Evolutionary conservation across 2,113 vertebrate genomes (phyloP).

Genomic region (Dipodomys merriami): DNA sequence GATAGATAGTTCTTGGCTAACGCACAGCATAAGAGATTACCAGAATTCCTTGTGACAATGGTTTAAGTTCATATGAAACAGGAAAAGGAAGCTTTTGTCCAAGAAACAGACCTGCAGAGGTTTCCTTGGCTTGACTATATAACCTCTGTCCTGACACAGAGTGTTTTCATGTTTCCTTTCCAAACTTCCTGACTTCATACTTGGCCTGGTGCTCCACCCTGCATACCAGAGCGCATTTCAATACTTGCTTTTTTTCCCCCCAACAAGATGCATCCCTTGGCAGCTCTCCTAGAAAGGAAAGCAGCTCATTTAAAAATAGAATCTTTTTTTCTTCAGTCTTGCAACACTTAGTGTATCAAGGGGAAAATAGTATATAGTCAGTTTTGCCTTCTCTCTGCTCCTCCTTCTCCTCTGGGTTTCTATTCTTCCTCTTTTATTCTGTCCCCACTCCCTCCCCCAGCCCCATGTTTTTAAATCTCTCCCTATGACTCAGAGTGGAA

Average conservation of each 20-base stretch:
- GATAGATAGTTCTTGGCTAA: neutral
- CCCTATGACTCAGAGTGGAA: neutral
- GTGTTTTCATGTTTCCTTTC: neutral
- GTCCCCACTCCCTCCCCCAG: neutral
- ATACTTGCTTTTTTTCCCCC: neutral
- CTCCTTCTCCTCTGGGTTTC: neutral
- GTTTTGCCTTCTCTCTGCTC: neutral
- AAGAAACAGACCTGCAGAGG: neutral
- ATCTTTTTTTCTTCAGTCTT: slow-evolving; percentile 7
- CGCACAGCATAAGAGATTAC: neutral
- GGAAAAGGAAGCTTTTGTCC: slow-evolving; percentile 45
- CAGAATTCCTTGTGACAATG: neutral
- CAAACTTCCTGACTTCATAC: neutral
- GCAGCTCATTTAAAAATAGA: slow-evolving; percentile 54
- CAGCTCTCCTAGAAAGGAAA: slow-evolving; percentile 37
- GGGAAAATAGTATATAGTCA: neutral
- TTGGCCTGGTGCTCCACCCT: neutral
- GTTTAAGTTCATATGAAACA: neutral
- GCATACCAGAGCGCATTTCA: neutral
- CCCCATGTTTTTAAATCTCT: neutral
- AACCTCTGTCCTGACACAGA: neutral
- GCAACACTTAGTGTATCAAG: neutral
- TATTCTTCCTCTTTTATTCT: neutral
- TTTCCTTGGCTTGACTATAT: neutral
- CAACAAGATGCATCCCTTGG: slow-evolving; percentile 48